A percentile compares a stretch with the other conserved stretches of the same genome.
Conservation (phyloP, 1,140 invertebrate genomes). For the Colletes gigas region DNA sequence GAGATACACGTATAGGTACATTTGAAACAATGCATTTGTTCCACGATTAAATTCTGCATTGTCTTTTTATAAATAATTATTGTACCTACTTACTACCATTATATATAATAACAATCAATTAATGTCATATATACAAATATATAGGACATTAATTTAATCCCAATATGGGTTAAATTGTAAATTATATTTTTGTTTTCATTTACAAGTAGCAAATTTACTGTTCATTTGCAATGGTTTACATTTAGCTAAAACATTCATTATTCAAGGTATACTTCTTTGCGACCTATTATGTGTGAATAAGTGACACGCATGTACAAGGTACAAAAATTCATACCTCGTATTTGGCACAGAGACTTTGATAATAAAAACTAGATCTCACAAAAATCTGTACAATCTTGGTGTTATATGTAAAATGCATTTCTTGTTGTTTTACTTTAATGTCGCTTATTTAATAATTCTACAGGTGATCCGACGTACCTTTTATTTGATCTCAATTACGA, state of each 20-base stretch:
- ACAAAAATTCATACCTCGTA: slow-evolving; percentile 33
- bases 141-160: slow-evolving; percentile 65
- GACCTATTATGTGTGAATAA: slow-evolving; percentile 46
- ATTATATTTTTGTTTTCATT: slow-evolving; percentile 58
- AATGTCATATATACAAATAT: slow-evolving; percentile 45
- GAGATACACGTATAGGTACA: slow-evolving; percentile 75
- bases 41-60: slow-evolving; percentile 69
- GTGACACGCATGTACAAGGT: slow-evolving; percentile 44
- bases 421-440: slow-evolving; percentile 22
- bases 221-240: slow-evolving; percentile 42
- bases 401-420: slow-evolving; percentile 22
- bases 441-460: slow-evolving; percentile 29
- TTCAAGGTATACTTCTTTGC: slow-evolving; percentile 44
- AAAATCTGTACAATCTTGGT: slow-evolving; percentile 29
- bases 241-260: slow-evolving; percentile 56
- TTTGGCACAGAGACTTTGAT: slow-evolving; percentile 63
- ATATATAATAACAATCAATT: slow-evolving; percentile 62
- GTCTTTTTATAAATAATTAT: slow-evolving; percentile 66
- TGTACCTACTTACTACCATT: slow-evolving; percentile 63
- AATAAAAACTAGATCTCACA: slow-evolving; percentile 60
- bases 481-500: slow-evolving; percentile 50
- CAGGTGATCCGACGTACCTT: slow-evolving; percentile 18
- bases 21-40: slow-evolving; percentile 70
- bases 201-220: slow-evolving; percentile 58
- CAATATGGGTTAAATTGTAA: slow-evolving; percentile 65